These are phyloP conservation scores for Hedychridium roseum DNA, from an alignment of 2,888 invertebrate species.

Conservation along the genomic window DNA sequence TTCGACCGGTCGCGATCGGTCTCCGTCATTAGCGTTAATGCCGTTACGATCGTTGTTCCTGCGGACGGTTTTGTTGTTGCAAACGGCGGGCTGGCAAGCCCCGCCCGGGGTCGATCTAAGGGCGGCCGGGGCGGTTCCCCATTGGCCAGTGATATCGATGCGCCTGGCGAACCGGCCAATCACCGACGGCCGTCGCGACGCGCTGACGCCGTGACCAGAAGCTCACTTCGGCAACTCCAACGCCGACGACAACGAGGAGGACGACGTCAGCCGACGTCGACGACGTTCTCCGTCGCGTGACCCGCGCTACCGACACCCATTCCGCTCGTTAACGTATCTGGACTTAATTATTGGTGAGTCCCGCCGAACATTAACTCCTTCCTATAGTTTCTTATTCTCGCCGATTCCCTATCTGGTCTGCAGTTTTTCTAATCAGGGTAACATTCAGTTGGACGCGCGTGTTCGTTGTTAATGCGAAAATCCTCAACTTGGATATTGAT, in stretches of 20 bases:
- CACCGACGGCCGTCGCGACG: slow-evolving; percentile 60
- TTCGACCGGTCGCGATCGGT: slow-evolving; percentile 5
- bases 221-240: slow-evolving; percentile 49
- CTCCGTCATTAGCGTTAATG: slow-evolving; percentile 26
- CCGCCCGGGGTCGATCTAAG: slow-evolving; percentile 60
- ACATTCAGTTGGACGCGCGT: no score
- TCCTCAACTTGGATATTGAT: no score
- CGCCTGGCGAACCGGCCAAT: slow-evolving; percentile 59
- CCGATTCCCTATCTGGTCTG: no score
- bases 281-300: slow-evolving; percentile 61
- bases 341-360: slow-evolving; percentile 64
- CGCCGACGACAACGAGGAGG: slow-evolving; percentile 48
- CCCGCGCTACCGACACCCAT: slow-evolving; percentile 56
- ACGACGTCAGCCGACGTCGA: slow-evolving; percentile 70
- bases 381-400: neutral
- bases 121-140: slow-evolving; percentile 38
- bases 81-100: slow-evolving; percentile 40
- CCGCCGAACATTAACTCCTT: neutral
- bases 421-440: no score
- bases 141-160: slow-evolving; percentile 67
- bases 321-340: slow-evolving; percentile 57
- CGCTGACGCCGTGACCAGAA: slow-evolving; percentile 64
- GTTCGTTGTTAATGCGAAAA: no score
- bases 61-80: slow-evolving; percentile 32
- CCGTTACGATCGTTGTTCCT: slow-evolving; percentile 22